phyloP scores from a whole-genome alignment of 2,113 vertebrate species.

The Prietella phreatophila region DNA sequence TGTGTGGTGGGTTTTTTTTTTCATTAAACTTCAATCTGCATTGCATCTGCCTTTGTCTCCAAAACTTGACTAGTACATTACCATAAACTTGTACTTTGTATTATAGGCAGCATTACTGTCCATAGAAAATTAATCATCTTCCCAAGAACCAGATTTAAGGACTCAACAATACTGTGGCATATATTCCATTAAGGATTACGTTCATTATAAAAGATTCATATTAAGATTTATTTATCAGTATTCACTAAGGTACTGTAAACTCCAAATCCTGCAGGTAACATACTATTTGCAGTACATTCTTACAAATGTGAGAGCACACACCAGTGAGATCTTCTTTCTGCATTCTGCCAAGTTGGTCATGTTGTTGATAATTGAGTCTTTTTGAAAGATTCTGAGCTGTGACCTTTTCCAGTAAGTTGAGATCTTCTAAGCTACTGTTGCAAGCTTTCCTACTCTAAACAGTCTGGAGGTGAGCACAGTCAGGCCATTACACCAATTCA shows the following conservation, averaged over 20 bases:
- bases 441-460: not conserved
- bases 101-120: not conserved
- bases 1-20: too few species aligned
- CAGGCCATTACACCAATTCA: slow-evolving; percentile 46
- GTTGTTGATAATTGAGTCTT: slow-evolving; percentile 17
- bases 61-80: too few species aligned
- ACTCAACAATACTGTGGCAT: not conserved
- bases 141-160: not conserved
- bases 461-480: slow-evolving; percentile 41
- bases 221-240: not conserved
- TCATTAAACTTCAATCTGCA: too few species aligned
- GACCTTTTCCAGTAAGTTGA: slow-evolving; percentile 4
- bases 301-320: not conserved
- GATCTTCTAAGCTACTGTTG: not conserved
- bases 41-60: too few species aligned
- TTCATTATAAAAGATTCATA: not conserved
- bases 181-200: not conserved
- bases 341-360: not conserved
- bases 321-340: not conserved
- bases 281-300: not conserved
- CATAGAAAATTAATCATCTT: not conserved
- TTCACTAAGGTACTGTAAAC: not conserved
- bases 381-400: not conserved
- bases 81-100: too few species aligned
- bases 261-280: not conserved